Percentiles rank a stretch among this genome's conserved stretches.
These are phyloP conservation scores for Xanthorhoe spadicearia DNA, from an alignment of 2,888 invertebrate genomes.

Conservation along the genomic window DNA sequence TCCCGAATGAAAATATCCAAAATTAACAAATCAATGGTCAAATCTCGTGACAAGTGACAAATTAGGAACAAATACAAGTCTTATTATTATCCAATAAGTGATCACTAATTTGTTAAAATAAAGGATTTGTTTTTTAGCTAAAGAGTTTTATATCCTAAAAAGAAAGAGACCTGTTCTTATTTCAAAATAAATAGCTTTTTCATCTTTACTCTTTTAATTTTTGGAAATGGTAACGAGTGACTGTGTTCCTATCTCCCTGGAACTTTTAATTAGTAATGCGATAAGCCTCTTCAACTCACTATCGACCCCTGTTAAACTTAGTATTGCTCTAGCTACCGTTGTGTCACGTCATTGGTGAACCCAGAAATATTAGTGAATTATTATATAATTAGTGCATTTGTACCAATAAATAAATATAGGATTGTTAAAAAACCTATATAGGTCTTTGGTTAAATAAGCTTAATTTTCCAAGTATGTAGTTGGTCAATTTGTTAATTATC, in stretches of 20 bases:
- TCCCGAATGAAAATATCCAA: no score
- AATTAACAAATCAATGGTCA: no score
- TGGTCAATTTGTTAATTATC: constrained; percentile 3
- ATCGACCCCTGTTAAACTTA: constrained; percentile 24
- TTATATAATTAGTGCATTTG: no score
- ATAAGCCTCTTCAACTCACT: constrained; percentile 22
- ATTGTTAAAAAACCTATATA: background rate
- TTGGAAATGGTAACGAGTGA: constrained; percentile 8
- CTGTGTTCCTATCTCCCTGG: constrained; percentile 10
- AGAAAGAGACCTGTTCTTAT: background rate
- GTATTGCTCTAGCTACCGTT: constrained; percentile 23
- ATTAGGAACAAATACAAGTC: no score
- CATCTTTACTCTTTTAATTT: background rate
- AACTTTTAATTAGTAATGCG: constrained; percentile 26
- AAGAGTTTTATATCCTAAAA: background rate
- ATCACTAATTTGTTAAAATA: background rate
- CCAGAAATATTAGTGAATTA: constrained; percentile 1
- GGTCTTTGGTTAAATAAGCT: background rate
- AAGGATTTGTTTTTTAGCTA: background rate
- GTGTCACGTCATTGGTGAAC: constrained; percentile 14
- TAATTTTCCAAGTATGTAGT: background rate
- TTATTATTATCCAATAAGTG: background rate
- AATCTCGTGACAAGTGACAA: no score
- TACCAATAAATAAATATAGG: background rate
- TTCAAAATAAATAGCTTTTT: background rate